Percentiles rank a stretch among this genome's conserved stretches.
These are phyloP conservation scores for Poecilobothrus nobilitatus DNA, from an alignment of 2,888 invertebrate species.

Conservation along the genomic window DNA sequence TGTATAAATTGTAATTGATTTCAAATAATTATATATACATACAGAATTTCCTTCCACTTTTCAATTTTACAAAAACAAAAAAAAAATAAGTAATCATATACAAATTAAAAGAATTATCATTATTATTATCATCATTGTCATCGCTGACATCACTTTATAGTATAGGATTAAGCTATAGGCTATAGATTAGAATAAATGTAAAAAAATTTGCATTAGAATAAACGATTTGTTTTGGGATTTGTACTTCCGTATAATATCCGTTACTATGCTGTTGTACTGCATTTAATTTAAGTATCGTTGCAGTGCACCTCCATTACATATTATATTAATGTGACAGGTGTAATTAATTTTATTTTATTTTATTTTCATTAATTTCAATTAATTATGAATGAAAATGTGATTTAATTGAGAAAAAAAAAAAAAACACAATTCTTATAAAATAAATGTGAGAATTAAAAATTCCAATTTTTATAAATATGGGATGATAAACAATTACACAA, in stretches of 20 bases:
- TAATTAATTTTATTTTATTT: not conserved
- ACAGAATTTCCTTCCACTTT: not conserved
- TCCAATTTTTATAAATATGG: no score
- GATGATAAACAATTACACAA: no score
- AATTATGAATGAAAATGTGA: not conserved
- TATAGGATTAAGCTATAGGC: no score
- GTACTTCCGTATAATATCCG: not conserved
- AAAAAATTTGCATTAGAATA: not conserved
- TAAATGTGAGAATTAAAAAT: not conserved
- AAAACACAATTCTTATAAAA: not conserved
- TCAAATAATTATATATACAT: not conserved
- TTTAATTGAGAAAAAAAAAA: not conserved
- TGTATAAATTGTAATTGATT: not conserved
- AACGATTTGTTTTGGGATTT: not conserved
- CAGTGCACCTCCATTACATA: not conserved
- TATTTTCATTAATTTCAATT: not conserved
- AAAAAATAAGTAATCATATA: no score
- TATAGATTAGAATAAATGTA: no score
- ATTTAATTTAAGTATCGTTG: not conserved
- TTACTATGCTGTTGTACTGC: not conserved
- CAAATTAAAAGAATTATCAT: no score
- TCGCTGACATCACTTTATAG: no score
- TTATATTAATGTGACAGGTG: not conserved
- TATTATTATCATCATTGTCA: no score
- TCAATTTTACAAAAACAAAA: not conserved